Conservation (phyloP, 2,888 invertebrate genomes). For the Odontothrips loti region DNA sequence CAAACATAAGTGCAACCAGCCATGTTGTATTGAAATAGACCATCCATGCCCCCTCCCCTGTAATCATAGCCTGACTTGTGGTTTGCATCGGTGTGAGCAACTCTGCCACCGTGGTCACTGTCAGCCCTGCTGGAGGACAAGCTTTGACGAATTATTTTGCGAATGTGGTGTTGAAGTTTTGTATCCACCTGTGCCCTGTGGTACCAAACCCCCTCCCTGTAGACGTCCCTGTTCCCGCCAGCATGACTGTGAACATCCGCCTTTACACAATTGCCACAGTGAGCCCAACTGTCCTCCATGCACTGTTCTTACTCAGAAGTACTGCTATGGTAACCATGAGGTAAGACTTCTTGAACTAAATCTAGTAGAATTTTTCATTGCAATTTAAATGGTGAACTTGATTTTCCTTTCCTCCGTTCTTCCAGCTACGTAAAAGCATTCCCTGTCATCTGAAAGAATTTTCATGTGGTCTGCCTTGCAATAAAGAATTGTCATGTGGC, state of each 20-base stretch:
- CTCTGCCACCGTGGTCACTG: constrained; percentile 87
- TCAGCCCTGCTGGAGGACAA: constrained; percentile 69
- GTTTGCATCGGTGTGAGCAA: constrained; percentile 81
- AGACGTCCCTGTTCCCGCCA: constrained; percentile 66
- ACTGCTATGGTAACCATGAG: constrained; percentile 77
- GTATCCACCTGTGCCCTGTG: constrained; percentile 90
- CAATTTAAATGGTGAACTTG: neutral
- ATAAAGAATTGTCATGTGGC: constrained; percentile 72
- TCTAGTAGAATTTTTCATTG: neutral
- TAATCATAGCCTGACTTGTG: constrained; percentile 77
- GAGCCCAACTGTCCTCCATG: constrained; percentile 74
- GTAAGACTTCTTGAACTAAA: constrained; percentile 42
- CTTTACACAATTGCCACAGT: constrained; percentile 80
- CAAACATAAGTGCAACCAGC: constrained; percentile 83
- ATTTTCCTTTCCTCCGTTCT: constrained; percentile 38
- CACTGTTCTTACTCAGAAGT: constrained; percentile 76
- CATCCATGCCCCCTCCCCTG: constrained; percentile 83
- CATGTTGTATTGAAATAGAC: constrained; percentile 81
- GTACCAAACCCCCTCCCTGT: constrained; percentile 80
- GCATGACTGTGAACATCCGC: constrained; percentile 76
- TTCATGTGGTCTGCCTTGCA: constrained; percentile 86
- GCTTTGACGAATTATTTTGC: constrained; percentile 85
- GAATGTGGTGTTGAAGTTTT: constrained; percentile 83
- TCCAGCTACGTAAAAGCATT: constrained; percentile 77
- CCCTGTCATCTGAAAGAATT: constrained; percentile 82